A percentile compares a stretch with the other conserved stretches of the same genome.
Conservation (phyloP, 2,888 invertebrate genomes). For the Euphydryas editha region DNA sequence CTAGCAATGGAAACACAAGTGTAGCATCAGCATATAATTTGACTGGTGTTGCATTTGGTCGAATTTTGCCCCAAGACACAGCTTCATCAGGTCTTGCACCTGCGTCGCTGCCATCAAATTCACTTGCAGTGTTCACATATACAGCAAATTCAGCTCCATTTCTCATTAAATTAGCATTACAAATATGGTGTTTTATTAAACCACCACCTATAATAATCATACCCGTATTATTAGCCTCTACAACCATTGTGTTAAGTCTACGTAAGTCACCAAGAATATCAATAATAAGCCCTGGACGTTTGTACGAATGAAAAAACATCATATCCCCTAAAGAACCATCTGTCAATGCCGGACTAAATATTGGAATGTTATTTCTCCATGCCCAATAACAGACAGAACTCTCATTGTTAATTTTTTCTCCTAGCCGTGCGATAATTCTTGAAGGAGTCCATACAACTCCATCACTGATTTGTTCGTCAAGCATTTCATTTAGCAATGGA, state of each 20-base stretch:
- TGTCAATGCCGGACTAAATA: constrained; percentile 98
- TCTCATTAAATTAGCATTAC: constrained; percentile 99
- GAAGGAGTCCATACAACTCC: constrained; percentile 93
- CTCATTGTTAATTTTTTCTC: constrained; percentile 94
- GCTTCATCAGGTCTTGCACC: constrained; percentile 99
- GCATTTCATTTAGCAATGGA: constrained; percentile 95
- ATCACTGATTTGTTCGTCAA: constrained; percentile 91
- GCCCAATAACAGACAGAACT: constrained; percentile 99
- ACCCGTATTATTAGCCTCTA: constrained; percentile 96
- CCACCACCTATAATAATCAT: constrained; percentile 98
- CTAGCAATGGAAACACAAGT: constrained; percentile 96
- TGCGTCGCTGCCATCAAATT: constrained; percentile 99
- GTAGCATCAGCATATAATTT: constrained; percentile 98
- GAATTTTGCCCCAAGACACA: constrained; percentile 99
- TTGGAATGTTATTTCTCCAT: constrained; percentile 97
- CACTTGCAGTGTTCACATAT: constrained; percentile 96
- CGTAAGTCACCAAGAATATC: constrained; percentile 97
- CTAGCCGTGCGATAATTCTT: constrained; percentile 86
- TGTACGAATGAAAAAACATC: constrained; percentile 99
- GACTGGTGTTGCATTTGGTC: constrained; percentile 92
- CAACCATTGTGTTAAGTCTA: constrained; percentile 96
- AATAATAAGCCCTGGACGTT: constrained; percentile 94
- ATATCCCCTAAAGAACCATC: constrained; percentile 99
- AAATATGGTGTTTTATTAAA: constrained; percentile 99
- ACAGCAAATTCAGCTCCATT: constrained; percentile 98